Evolutionary conservation across 2,797 vertebrate species (phyloP).

Genomic region (Molossus alvarezi): DNA sequence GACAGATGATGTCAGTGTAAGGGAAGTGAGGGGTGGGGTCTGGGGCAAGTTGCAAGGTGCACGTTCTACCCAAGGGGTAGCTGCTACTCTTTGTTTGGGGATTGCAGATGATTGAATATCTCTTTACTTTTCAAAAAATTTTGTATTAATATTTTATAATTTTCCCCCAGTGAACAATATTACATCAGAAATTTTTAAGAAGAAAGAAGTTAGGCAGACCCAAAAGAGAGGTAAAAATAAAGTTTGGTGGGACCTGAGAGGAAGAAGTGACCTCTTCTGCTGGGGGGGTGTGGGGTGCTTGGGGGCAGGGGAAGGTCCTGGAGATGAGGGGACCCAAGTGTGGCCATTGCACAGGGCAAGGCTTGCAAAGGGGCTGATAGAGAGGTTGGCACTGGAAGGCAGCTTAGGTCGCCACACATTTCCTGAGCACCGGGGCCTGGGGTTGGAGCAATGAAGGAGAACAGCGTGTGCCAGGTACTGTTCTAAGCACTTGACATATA

Average conservation of each 20-base stretch:
- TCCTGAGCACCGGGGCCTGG: constrained; percentile 35
- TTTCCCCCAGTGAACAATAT: constrained; percentile 82
- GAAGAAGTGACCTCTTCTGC: constrained; percentile 72
- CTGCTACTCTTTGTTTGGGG: constrained; percentile 20
- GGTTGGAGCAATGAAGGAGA: neutral
- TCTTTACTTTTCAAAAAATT: constrained; percentile 45
- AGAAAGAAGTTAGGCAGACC: constrained; percentile 84
- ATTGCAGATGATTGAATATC: constrained; percentile 67
- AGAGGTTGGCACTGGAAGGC: neutral
- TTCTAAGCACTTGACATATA: constrained; percentile 69
- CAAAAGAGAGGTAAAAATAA: constrained; percentile 80
- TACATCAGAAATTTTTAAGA: constrained; percentile 84
- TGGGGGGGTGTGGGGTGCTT: neutral
- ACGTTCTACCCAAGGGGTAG: neutral
- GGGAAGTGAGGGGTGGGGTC: neutral
- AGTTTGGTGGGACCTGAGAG: constrained; percentile 72
- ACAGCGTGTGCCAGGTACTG: constrained; percentile 73
- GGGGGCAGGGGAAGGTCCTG: neutral
- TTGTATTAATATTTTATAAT: constrained; percentile 84
- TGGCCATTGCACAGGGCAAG: constrained; percentile 29
- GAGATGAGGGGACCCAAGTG: neutral
- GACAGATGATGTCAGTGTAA: constrained; percentile 13
- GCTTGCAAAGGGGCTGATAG: neutral
- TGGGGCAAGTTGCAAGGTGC: neutral
- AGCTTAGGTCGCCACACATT: neutral